phyloP scores from a whole-genome alignment of 2,113 vertebrate genomes.

The Zeus faber region DNA sequence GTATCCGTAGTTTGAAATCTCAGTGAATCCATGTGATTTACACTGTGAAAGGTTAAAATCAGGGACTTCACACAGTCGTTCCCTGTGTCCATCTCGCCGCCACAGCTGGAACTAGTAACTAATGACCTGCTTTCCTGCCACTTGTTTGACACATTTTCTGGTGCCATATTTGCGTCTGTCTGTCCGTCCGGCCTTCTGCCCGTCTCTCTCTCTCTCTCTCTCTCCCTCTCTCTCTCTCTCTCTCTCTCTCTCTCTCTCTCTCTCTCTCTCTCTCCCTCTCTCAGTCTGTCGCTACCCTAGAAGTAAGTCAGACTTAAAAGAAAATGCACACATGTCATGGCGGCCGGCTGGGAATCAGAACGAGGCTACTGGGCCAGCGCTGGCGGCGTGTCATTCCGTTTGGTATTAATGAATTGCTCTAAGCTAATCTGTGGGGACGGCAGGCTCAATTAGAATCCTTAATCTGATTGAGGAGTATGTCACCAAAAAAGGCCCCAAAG shows the following conservation, averaged over 20 bases:
- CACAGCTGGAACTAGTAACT: slow-evolving; percentile 44
- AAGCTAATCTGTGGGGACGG: slow-evolving; percentile 69
- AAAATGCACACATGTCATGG: slow-evolving; percentile 69
- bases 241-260: slow-evolving; percentile 5
- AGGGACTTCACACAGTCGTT: slow-evolving; percentile 12
- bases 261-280: slow-evolving; percentile 11
- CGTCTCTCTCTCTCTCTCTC: slow-evolving; percentile 40
- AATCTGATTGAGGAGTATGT: slow-evolving; percentile 61
- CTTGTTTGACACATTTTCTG: slow-evolving; percentile 69
- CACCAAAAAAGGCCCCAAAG: slow-evolving; percentile 22
- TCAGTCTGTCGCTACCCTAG: slow-evolving; percentile 35
- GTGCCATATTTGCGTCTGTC: slow-evolving; percentile 47
- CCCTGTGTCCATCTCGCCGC: slow-evolving; percentile 15
- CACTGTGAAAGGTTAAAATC: no score
- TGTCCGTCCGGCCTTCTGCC: slow-evolving; percentile 11
- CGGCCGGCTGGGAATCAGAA: slow-evolving; percentile 66
- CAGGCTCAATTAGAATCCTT: slow-evolving; percentile 75
- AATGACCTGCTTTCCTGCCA: slow-evolving; percentile 62
- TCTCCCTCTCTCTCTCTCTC: slow-evolving; percentile 15
- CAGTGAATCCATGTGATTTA: no score
- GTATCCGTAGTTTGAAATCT: no score
- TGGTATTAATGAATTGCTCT: slow-evolving; percentile 75
- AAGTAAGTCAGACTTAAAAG: slow-evolving; percentile 85
- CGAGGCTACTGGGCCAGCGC: slow-evolving; percentile 77
- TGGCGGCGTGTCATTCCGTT: slow-evolving; percentile 74